Evolutionary conservation across 2,113 vertebrate genomes (phyloP), one percentile per base, ranked within the genome.

Genomic region (Glareola pratincola): DNA sequence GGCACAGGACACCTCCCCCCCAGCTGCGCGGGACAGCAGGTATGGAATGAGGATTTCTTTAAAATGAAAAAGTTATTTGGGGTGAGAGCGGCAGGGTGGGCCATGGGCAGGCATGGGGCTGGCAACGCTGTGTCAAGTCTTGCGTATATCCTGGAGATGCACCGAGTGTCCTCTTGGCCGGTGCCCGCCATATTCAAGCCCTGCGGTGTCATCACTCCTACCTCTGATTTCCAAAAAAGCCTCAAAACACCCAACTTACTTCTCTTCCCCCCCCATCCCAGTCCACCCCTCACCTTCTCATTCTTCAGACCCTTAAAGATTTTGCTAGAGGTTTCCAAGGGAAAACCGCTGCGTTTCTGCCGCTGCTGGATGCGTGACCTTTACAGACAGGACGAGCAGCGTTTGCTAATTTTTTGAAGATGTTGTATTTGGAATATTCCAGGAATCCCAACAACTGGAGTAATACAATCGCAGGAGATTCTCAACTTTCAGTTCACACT

Each of bases 381-480:
- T 18, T 23, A 8, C 66, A 34, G 68, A 24, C 21, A 23, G 85
- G 81, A 86, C 16, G 1, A 10, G 71, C 51, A 68, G 85, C 67
- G 62, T 92, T 63, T 5, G 62, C 37, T 37, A 3, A 30, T 50
- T 71, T 85, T 41, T 9, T 2, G 62, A 74, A 84, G 71, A 36
- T 32, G 77, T 27, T 27, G 74, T 2, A 90, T 93, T 66, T 62
- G 30, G 94, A 93, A 67, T 76, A 97, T 97, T 88, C 92, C 94
- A 95, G 63, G 96, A 97, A 97, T 97, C 92, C 88, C 85, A 90
- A 39, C 96, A 93, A 94, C 92, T 60, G 92, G 22, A 47, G 88
- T 9, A 34, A 64, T 16, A 39, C 78, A 37, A 87, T 92, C 88
- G 4, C 92, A 51, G 71, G 90, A 93, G 95, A 53, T 71, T 94